Base-by-base conservation (phyloP, 2,888 invertebrate genomes). In the Phaonia tiefii region DNA sequence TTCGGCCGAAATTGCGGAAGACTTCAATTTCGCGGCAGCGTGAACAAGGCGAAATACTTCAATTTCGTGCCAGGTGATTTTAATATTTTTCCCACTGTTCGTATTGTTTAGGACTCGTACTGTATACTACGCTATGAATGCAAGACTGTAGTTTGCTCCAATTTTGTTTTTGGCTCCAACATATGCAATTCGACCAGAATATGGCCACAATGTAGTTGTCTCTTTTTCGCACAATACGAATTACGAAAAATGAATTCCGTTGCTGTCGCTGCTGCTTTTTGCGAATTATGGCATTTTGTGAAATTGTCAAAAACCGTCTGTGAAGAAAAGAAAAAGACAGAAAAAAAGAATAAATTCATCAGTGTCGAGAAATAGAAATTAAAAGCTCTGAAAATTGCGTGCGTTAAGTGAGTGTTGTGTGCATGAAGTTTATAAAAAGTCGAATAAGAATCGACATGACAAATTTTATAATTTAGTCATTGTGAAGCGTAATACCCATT, bases 271-370 rank as follows among this genome's bases (percentile, higher is more conserved):
- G 31, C 31, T 3, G 17, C 37, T 15, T 15, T 11, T 67, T 15
- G 65, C 56, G 39, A 75, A 66, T 79, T 75, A 71, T 80, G 75
- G 54, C 75, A 75, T 63, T 75, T 80, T 72, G 79, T 80, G 75
- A 80, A 80, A 75, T 80, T 80, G 75, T 75, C 72, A 75, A 75
- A 63, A 75, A 63, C 17, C 26, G 22, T 49, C 25, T 46, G 22
- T 3, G 44, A 39, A 58, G 31, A n/a, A 8, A 20, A 75, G 66
- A n/a, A 42, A 42, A 13, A 22, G 46, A 4, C 1, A 65, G 31
- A 31, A 8, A 5, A 8, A 8, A 31, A 31, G 31, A 31, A 31
- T 3, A 8, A 31, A 31, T 31, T 31, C 31, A 31, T 31, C 31
- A 31, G 31, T 31, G 31, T 31, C 4, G 8, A 31, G 31, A 31